Evolutionary conservation across 2,888 invertebrate species (phyloP).

Genomic region (Drosophila neutralis): DNA sequence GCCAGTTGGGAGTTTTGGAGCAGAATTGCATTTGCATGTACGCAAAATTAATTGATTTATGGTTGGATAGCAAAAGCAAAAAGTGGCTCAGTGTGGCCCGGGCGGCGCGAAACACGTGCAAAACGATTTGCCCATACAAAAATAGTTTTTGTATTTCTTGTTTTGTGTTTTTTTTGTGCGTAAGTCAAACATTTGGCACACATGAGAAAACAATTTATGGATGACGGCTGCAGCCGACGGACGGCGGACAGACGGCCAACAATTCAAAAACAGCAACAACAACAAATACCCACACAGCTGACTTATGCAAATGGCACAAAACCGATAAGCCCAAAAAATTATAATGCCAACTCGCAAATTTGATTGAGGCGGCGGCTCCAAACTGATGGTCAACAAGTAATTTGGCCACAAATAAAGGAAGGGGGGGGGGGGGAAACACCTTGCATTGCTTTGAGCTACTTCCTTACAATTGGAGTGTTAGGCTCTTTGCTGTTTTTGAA

Average conservation of each 20-base stretch:
- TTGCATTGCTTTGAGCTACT: conserved; percentile 33
- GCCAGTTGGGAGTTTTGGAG: conserved; percentile 35
- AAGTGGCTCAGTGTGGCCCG: conserved; percentile 15
- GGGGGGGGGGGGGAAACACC: conserved; percentile 12
- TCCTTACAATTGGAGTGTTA: conserved; percentile 39
- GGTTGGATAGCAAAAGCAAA: conserved; percentile 60
- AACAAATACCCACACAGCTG: conserved; percentile 65
- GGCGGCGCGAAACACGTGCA: conserved; percentile 35
- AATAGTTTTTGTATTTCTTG: conserved; percentile 43
- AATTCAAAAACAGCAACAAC: conserved; percentile 33
- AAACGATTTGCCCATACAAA: conserved; percentile 57
- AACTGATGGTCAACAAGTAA: conserved; percentile 38
- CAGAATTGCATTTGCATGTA: conserved; percentile 62
- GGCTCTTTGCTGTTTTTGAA: conserved; percentile 30
- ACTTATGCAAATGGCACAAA: conserved; percentile 69
- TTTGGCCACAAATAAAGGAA: conserved; percentile 8
- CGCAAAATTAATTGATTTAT: conserved; percentile 74
- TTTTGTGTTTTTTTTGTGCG: conserved; percentile 46
- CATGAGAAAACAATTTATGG: conserved; percentile 76
- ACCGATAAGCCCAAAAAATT: conserved; percentile 43
- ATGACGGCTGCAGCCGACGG: conserved; percentile 51
- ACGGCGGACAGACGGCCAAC: conserved; percentile 17
- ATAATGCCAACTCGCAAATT: conserved; percentile 47
- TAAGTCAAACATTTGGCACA: conserved; percentile 77
- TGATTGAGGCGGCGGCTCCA: conserved; percentile 35